Conservation (phyloP, 2,888 invertebrate species). For the Coleophora flavipennella region DNA sequence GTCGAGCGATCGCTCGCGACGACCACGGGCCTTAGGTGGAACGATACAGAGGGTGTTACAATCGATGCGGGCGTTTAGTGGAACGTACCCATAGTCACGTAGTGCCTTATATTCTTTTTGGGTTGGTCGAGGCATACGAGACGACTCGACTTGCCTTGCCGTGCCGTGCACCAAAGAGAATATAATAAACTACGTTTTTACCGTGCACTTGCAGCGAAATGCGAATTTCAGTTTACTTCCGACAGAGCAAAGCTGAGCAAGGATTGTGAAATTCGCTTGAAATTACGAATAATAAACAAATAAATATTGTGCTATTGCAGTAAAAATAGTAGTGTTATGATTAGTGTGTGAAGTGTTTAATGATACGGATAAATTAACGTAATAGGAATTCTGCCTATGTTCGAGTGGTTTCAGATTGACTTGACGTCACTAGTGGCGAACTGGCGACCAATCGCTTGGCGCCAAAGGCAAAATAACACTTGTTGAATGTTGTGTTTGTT, state of each 20-base stretch:
- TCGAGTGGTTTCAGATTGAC: conserved; percentile 55
- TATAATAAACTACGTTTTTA: too few species aligned
- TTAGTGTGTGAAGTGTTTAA: conserved; percentile 34
- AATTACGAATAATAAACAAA: conserved; percentile 8
- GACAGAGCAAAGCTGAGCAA: conserved; percentile 2
- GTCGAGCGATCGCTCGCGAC: too few species aligned
- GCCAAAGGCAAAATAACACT: conserved; percentile 32
- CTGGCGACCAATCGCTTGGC: conserved; percentile 52
- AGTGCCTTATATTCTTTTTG: too few species aligned
- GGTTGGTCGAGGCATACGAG: too few species aligned
- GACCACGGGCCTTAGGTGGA: too few species aligned
- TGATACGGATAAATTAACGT: too few species aligned
- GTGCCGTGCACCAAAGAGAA: too few species aligned
- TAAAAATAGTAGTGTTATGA: conserved; percentile 22
- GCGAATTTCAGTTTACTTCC: conserved; percentile 5
- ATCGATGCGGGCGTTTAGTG: too few species aligned
- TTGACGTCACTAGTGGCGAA: conserved; percentile 56
- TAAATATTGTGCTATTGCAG: conserved; percentile 18
- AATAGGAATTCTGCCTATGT: conserved; percentile 32
- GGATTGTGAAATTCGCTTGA: conserved; percentile 8
- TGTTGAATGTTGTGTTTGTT: conserved; percentile 35
- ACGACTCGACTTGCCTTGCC: too few species aligned
- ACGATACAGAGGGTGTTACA: too few species aligned
- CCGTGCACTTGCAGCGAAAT: not conserved
- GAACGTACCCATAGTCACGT: too few species aligned